Conservation (phyloP, 2,888 invertebrate species). For the Limnephilus rhombicus region DNA sequence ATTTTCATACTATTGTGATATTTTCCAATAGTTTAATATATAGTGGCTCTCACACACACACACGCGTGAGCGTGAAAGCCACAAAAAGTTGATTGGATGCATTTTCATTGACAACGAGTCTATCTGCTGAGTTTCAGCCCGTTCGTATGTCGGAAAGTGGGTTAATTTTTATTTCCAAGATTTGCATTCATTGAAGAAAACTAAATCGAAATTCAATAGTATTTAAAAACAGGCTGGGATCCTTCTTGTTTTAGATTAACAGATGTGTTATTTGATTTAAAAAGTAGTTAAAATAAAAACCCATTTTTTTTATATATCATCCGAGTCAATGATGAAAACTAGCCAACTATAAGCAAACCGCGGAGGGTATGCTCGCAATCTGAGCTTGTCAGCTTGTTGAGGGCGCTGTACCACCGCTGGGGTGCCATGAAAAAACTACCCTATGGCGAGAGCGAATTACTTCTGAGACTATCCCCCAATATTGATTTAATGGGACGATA, state of each 20-base stretch:
- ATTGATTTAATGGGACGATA: background rate
- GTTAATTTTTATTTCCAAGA: no score
- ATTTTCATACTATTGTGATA: no score
- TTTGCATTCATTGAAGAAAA: no score
- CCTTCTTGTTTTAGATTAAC: background rate
- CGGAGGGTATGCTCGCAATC: constrained; percentile 8
- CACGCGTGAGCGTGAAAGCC: no score
- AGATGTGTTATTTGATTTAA: background rate
- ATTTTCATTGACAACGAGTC: no score
- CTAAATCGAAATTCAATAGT: no score
- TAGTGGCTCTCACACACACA: no score
- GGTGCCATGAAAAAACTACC: constrained; percentile 74
- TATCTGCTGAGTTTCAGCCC: no score
- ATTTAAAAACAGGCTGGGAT: background rate
- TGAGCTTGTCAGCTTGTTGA: constrained; percentile 41
- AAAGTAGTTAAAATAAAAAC: background rate
- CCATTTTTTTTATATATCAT: background rate
- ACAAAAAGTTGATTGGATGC: no score
- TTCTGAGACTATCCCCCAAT: constrained; percentile 69
- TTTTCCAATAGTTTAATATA: no score
- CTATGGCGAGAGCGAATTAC: constrained; percentile 75
- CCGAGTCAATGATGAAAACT: constrained; percentile 73
- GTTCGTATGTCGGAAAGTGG: no score
- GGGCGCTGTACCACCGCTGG: constrained; percentile 62
- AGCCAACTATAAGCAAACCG: constrained; percentile 78